Evolutionary conservation across 2,113 vertebrate species (phyloP), one percentile per base, ranked within the genome.

Genomic region (Proterorhinus semilunaris): DNA sequence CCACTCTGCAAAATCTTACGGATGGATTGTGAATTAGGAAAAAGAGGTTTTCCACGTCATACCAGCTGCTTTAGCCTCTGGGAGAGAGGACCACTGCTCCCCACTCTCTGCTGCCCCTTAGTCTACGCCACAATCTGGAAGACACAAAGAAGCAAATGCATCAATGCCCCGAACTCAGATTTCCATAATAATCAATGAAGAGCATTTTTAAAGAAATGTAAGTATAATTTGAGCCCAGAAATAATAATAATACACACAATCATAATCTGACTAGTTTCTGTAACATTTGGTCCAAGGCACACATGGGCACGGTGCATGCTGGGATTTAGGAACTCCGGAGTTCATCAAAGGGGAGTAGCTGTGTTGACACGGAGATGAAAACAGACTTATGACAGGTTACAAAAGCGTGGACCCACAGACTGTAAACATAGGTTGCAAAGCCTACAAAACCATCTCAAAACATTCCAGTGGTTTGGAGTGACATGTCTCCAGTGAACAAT

Each of bases 11-110:
- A 47, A 50, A 62, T 70, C 76, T 78, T 61, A 66, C 68, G 71
- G 79, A 88, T 86, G 83, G 82, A 86, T 89, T 88, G 79, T 74
- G 82, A 86, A 82, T 90, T 83, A 81, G 75, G 85, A 83, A 84
- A 85, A 76, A 53, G 67, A 78, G 81, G 66, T 83, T 87, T 89
- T 85, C 80, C 76, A 62, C 61, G 85, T 81, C 85, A 75, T 89
- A 91, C 89, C 86, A 87, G 86, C 86, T 85, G 87, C 82, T 87
- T 72, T 8, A 58, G 55, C 85, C 70, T 83, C 76, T 43, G 71
- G 78, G 78, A 84, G 78, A 84, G 36, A 61, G 81, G 89, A 68
- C 85, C 73, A 83, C 84, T 87, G 83, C 83, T 87, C 85, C 85
- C 83, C 79, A 72, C 76, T 82, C 74, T 70, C 84, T 53, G 64